A percentile compares a stretch with the other conserved stretches of the same genome.
phyloP scores from a whole-genome alignment of 2,113 vertebrate species.

The Mustelus asterias region DNA sequence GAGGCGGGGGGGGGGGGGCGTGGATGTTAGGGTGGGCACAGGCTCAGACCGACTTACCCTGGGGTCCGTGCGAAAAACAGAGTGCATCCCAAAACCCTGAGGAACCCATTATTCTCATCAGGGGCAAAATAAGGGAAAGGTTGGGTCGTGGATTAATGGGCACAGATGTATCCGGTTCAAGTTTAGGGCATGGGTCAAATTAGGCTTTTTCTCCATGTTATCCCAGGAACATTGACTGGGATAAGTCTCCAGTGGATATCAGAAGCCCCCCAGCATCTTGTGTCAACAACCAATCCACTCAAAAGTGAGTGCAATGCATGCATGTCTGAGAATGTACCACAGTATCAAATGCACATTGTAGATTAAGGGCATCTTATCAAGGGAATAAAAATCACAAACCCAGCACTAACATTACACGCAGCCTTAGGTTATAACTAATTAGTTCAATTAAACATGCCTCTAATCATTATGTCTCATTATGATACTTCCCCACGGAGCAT shows the following conservation, averaged over 20 bases:
- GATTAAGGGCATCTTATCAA: background rate
- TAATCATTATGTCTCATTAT: background rate
- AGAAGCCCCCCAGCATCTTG: background rate
- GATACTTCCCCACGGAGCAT: too few relatives aligned
- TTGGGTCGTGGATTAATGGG: background rate
- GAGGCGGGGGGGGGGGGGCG: background rate
- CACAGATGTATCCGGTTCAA: background rate
- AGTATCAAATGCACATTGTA: background rate
- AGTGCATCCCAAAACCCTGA: background rate
- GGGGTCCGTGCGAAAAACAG: background rate
- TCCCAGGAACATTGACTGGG: background rate
- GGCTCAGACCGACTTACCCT: background rate
- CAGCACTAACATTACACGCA: background rate
- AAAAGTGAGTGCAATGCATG: background rate
- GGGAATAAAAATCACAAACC: background rate
- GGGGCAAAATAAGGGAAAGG: background rate
- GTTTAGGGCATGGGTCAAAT: background rate
- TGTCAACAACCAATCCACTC: background rate
- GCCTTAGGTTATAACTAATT: background rate
- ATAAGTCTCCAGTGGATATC: background rate
- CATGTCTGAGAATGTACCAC: background rate
- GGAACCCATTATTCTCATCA: background rate
- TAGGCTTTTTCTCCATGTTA: background rate
- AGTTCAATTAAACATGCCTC: background rate
- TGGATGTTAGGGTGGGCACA: background rate